Percentiles rank a stretch among this genome's conserved stretches.
Conservation (phyloP, 92 coral and sea anemone genomes). For the Palythoa caribaeorum region DNA sequence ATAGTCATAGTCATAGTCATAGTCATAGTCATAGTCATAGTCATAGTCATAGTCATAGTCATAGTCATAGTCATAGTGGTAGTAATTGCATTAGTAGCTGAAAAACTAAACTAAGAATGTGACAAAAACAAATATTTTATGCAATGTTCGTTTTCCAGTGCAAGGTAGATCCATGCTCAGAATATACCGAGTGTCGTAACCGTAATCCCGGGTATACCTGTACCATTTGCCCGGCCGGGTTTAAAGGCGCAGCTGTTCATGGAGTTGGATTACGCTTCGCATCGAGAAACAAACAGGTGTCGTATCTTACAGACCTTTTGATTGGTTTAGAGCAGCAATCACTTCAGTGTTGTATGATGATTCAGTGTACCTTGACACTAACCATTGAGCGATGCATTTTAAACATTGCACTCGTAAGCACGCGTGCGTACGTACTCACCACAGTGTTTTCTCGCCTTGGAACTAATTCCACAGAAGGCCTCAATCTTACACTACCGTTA, state of each 20-base stretch:
- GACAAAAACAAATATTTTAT: background rate
- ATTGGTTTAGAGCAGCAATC: background rate
- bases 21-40: too few relatives aligned
- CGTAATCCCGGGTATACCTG: conserved; percentile 97
- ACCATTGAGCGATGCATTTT: too few relatives aligned
- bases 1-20: too few relatives aligned
- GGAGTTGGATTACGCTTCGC: conserved; percentile 91
- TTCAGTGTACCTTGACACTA: background rate
- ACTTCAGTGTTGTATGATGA: background rate
- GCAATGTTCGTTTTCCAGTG: conserved; percentile 35
- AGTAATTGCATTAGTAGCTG: too few relatives aligned
- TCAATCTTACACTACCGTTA: too few relatives aligned
- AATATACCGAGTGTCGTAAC: conserved; percentile 71
- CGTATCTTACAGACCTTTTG: background rate
- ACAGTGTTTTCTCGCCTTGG: too few relatives aligned
- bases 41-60: too few relatives aligned
- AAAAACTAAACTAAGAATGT: background rate
- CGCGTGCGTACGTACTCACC: too few relatives aligned
- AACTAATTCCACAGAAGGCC: too few relatives aligned
- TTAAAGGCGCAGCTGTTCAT: conserved; percentile 75
- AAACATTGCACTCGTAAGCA: too few relatives aligned
- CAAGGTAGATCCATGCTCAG: conserved; percentile 74
- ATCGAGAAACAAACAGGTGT: conserved; percentile 83
- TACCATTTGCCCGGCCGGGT: conserved; percentile 89
- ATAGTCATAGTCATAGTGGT: too few relatives aligned